Evolutionary conservation across 2,888 invertebrate genomes (phyloP).

Genomic region (Calliphora vomitoria): DNA sequence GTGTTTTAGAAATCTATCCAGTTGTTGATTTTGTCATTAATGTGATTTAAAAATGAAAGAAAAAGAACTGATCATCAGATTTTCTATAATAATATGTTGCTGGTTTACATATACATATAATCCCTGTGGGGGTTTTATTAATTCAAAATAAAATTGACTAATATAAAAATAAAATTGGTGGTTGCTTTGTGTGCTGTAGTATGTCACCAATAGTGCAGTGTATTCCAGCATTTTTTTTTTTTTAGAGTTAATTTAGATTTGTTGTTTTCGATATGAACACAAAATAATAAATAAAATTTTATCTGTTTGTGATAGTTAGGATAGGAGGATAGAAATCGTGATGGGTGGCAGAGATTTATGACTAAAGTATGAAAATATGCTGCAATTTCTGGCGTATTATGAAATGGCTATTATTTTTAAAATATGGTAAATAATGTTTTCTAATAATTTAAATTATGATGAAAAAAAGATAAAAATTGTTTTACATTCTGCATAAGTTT

Average conservation of each 20-base stretch:
- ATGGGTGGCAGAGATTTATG: slow-evolving; percentile 31
- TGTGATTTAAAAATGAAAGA: slow-evolving; percentile 11
- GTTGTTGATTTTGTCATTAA: slow-evolving; percentile 58
- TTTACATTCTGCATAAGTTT: too few relatives aligned
- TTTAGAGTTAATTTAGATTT: slow-evolving; percentile 56
- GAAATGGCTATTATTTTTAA: not conserved
- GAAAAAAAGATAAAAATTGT: not conserved
- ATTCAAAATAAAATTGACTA: slow-evolving; percentile 56
- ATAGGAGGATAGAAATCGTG: not conserved
- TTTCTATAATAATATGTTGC: slow-evolving; percentile 33
- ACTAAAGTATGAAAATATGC: slow-evolving; percentile 21
- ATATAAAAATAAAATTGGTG: slow-evolving; percentile 16
- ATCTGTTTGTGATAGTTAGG: slow-evolving; percentile 46
- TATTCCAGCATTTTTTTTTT: not conserved
- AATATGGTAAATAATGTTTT: not conserved
- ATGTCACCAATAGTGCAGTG: slow-evolving; percentile 23
- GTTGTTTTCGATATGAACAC: slow-evolving; percentile 44
- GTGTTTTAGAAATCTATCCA: slow-evolving; percentile 36
- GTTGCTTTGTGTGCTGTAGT: not conserved
- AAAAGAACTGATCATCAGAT: slow-evolving; percentile 34
- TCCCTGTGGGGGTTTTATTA: slow-evolving; percentile 57
- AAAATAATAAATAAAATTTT: slow-evolving; percentile 58
- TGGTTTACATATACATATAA: not conserved
- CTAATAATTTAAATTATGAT: not conserved
- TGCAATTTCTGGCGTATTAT: not conserved